Base-by-base conservation (phyloP, 2,797 vertebrate genomes). In the Falco biarmicus region DNA sequence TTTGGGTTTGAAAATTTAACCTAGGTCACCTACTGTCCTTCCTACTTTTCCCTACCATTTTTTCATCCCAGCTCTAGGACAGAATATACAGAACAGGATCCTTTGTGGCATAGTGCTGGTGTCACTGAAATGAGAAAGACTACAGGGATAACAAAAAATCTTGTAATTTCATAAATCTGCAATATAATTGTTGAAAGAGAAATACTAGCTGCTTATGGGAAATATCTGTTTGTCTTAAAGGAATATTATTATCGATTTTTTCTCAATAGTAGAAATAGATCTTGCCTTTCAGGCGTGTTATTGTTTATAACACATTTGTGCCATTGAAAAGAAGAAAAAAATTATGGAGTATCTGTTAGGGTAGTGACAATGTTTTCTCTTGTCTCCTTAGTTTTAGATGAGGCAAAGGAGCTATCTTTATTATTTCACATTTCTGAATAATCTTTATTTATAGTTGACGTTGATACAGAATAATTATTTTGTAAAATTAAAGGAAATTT, bases 131-230 rank as follows among this genome's bases (percentile, higher is more conserved):
- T 57, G 54, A 51, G n/a, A 81, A 77, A 22, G 28, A n/a, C 54
- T 78, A 15, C 21, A 64, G 59, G 71, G 69, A 26, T 51, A 81
- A 53, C 39, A 34, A 7, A 5, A 43, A n/a, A 34, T 65, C 78
- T 70, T 82, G 20, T 91, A 68, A 80, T 91, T 93, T 89, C 43
- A 39, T 88, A 70, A 89, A 89, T 94, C 71, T 78, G 37, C 39
- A 39, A 9, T 87, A 34, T 50, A 76, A 4, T 24, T 92, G 31
- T 83, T 83, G 45, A 83, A 90, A 73, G 71, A 80, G 9, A 89
- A 87, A 39, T 83, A 81, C 18, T 82, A 57, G 11, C 29, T 47
- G 19, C 47, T 68, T 87, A 63, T 70, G 48, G 48, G 76, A 95
- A 80, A 63, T 87, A 61, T 3, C 31, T 85, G 19, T 69, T 90